Conservation (phyloP, 2,888 invertebrate genomes). For the Leptopilina drosophilae region DNA sequence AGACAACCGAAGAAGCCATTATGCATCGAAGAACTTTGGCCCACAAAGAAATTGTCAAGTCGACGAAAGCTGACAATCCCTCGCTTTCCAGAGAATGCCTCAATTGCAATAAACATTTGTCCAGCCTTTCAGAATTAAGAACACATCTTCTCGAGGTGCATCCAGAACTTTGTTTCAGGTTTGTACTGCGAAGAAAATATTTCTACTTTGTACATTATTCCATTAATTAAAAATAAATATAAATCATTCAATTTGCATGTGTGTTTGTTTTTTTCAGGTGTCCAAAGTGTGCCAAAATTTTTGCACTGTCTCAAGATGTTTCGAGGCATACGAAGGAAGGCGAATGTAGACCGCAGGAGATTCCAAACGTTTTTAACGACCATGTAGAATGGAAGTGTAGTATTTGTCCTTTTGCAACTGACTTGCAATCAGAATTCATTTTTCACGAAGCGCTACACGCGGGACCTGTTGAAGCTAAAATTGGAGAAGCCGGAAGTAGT, state of each 20-base stretch:
- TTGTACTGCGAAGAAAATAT: conserved; percentile 58
- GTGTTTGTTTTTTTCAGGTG: conserved; percentile 79
- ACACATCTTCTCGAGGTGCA: conserved; percentile 82
- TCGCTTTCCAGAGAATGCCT: conserved; percentile 79
- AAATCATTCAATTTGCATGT: too few species aligned
- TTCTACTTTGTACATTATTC: too few species aligned
- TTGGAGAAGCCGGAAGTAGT: conserved; percentile 66
- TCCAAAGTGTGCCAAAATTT: conserved; percentile 84
- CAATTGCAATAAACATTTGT: conserved; percentile 80
- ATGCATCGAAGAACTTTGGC: conserved; percentile 82
- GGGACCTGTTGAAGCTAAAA: conserved; percentile 73
- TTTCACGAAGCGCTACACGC: conserved; percentile 86
- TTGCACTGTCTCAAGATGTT: conserved; percentile 86
- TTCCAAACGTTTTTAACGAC: conserved; percentile 38
- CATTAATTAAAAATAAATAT: too few species aligned
- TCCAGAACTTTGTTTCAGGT: conserved; percentile 83
- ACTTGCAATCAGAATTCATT: conserved; percentile 84
- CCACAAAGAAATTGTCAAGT: conserved; percentile 81
- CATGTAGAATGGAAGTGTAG: conserved; percentile 79
- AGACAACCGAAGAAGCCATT: conserved; percentile 81
- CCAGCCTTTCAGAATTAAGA: conserved; percentile 80
- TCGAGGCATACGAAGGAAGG: conserved; percentile 84
- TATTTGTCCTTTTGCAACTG: conserved; percentile 81
- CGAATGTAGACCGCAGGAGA: conserved; percentile 74
- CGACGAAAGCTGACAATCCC: conserved; percentile 48